phyloP scores from a whole-genome alignment of 2,113 vertebrate species.

The Callionymus lyra region DNA sequence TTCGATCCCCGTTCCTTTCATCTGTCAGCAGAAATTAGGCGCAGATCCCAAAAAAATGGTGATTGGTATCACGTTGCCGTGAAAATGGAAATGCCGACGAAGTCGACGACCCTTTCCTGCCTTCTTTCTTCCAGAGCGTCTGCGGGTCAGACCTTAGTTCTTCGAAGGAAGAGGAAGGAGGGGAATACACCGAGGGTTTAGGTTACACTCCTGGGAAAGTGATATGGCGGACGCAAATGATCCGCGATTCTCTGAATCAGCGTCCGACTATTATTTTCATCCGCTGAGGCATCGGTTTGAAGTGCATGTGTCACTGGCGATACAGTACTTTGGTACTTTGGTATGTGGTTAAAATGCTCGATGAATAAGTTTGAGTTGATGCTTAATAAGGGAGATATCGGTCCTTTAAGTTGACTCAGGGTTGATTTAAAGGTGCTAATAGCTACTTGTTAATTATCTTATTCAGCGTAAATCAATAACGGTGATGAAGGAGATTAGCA shows the following conservation, averaged over 20 bases:
- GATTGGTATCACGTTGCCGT: conserved; percentile 78
- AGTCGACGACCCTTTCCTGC: conserved; percentile 69
- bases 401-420: neutral
- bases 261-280: neutral
- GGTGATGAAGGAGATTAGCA: too few relatives aligned
- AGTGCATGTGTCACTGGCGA: too few relatives aligned
- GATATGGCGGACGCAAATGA: neutral
- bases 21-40: conserved; percentile 57
- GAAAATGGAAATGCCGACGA: conserved; percentile 81
- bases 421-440: neutral
- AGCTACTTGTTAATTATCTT: conserved; percentile 2
- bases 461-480: conserved; percentile 4
- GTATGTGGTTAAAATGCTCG: too few relatives aligned
- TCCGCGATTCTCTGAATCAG: neutral
- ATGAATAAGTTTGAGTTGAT: too few relatives aligned
- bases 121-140: conserved; percentile 25
- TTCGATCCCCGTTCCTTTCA: conserved; percentile 15
- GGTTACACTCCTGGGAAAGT: neutral
- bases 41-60: conserved; percentile 74
- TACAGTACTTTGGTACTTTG: too few relatives aligned
- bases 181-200: conserved; percentile 7
- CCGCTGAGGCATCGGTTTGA: too few relatives aligned
- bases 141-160: conserved; percentile 66
- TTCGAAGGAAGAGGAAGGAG: conserved; percentile 38
- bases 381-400: too few relatives aligned